These are phyloP conservation scores for Himalopsyche anomala DNA, from an alignment of 2,888 invertebrate species.

Conservation along the genomic window DNA sequence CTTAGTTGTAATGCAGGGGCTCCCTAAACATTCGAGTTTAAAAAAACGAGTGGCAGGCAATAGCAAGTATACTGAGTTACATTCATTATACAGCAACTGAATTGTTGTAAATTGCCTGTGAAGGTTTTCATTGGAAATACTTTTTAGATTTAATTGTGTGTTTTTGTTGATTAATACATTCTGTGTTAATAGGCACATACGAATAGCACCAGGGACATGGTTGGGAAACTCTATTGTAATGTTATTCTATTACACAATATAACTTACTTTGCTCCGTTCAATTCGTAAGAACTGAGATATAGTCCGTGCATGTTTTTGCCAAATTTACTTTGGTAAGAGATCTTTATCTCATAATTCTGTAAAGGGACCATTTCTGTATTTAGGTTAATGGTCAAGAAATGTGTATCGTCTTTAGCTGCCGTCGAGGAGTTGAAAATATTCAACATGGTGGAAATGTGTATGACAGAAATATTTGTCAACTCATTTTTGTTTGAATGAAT, in stretches of 20 bases:
- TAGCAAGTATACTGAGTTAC: too few species aligned
- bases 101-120: too few species aligned
- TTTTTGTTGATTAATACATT: too few species aligned
- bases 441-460: neutral
- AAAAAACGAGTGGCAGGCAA: too few species aligned
- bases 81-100: too few species aligned
- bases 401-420: constrained; percentile 70
- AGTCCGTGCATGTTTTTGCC: constrained; percentile 80
- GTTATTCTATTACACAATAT: neutral
- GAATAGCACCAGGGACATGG: too few species aligned
- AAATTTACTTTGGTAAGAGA: constrained; percentile 78
- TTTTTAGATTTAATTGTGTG: too few species aligned
- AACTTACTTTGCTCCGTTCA: neutral
- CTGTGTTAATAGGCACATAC: too few species aligned
- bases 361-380: constrained; percentile 68
- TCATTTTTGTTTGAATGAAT: constrained; percentile 75
- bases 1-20: too few species aligned
- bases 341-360: constrained; percentile 74
- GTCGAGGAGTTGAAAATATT: constrained; percentile 34
- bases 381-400: constrained; percentile 76
- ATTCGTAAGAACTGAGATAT: constrained; percentile 78
- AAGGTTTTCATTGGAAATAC: too few species aligned
- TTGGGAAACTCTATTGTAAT: too few species aligned
- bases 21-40: too few species aligned
- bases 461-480: constrained; percentile 67